phyloP scores from a whole-genome alignment of 1,140 invertebrate species.

The Gonatopus flavifemur region DNA sequence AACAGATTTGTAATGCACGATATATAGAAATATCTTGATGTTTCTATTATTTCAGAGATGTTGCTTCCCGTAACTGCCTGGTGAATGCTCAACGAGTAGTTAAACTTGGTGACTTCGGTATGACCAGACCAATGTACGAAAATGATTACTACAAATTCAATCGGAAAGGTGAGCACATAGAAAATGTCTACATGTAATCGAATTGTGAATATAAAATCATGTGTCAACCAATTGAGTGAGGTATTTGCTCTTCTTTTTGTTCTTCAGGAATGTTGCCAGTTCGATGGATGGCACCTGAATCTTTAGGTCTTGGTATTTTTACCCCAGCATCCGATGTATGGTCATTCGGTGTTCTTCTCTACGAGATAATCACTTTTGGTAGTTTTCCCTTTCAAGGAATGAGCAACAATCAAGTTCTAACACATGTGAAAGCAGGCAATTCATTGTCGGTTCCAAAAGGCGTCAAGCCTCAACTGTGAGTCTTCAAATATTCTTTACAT shows the following conservation, averaged over 20 bases:
- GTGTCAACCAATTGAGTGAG: background rate
- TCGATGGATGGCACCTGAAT: constrained; percentile 91
- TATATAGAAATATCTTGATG: no score
- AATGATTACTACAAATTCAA: constrained; percentile 87
- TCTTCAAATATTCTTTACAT: constrained; percentile 38
- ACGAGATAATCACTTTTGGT: constrained; percentile 85
- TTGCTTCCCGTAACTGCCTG: constrained; percentile 86
- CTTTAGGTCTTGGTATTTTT: constrained; percentile 77
- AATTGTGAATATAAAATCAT: background rate
- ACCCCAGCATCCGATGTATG: constrained; percentile 83
- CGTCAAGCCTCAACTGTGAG: constrained; percentile 77
- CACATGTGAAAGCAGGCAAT: constrained; percentile 75
- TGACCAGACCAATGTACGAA: constrained; percentile 86
- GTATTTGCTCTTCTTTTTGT: background rate
- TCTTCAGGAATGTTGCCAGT: constrained; percentile 79
- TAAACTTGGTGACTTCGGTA: constrained; percentile 91
- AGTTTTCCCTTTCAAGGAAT: constrained; percentile 86
- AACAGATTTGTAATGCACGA: no score
- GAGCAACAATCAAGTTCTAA: constrained; percentile 81
- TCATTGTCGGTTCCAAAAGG: constrained; percentile 72
- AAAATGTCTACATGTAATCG: background rate
- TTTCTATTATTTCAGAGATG: constrained; percentile 70
- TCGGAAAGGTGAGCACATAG: constrained; percentile 67
- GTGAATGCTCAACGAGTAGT: constrained; percentile 79
- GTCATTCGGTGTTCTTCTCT: constrained; percentile 82